Conservation (phyloP, 2,888 invertebrate genomes). For the Imbricaverruca yamaguchii region DNA sequence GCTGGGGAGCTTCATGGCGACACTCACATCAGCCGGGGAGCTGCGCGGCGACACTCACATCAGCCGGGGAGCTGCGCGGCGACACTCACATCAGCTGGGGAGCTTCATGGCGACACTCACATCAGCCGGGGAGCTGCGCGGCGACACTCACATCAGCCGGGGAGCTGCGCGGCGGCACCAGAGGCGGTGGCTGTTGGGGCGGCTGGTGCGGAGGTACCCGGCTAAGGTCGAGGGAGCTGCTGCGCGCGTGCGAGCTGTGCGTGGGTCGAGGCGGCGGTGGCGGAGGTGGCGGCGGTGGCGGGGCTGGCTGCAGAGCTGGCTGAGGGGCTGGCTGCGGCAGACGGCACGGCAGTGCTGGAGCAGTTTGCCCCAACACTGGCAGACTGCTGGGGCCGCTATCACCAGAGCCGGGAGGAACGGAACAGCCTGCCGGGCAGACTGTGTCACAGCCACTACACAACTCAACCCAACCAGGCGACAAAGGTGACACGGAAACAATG, state of each 20-base stretch:
- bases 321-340: constrained; percentile 8
- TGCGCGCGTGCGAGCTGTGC: constrained; percentile 25
- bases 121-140: background rate
- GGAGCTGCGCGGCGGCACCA: constrained; percentile 13
- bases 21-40: constrained; percentile 12
- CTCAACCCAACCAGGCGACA: too few relatives aligned
- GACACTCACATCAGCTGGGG: background rate
- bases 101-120: background rate
- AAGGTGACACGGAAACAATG: too few relatives aligned
- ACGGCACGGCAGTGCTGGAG: background rate
- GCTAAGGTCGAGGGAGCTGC: constrained; percentile 27
- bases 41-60: background rate
- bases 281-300: constrained; percentile 22
- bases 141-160: background rate
- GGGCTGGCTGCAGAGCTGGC: too few relatives aligned
- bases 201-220: background rate
- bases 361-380: constrained; percentile 37
- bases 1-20: background rate
- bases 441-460: too few relatives aligned
- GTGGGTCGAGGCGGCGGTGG: constrained; percentile 25
- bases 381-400: constrained; percentile 45
- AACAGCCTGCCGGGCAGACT: constrained; percentile 41
- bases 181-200: background rate
- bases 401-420: constrained; percentile 37
- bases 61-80: background rate